Base-by-base conservation (phyloP, 2,888 invertebrate genomes). In the Spialia ferax region DNA sequence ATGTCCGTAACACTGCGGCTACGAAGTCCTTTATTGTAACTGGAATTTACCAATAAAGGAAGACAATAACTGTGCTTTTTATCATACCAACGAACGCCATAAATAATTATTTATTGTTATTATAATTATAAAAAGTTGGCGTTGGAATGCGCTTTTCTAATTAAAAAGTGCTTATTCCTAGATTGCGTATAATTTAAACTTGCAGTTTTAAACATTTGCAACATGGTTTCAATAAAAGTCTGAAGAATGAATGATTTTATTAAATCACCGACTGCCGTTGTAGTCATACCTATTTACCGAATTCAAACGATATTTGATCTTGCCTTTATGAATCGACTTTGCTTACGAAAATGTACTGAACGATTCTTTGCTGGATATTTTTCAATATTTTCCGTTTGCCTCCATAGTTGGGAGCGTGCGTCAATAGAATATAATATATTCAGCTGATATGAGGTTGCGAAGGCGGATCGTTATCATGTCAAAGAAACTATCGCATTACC, bases 401-500 rank as follows among this genome's bases (percentile, higher is more conserved):
- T 59, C 71, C 74, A 76, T 70, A 76, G 74, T 74, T 71, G 32
- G 71, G 69, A 73, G 74, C 73, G 77, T 77, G 78, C 79, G 79
- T 81, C 85, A 81, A 82, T 85, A 82, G 74, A 83, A 83, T 83
- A 85, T 88, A 85, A 91, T 91, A 81, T 90, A 90, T 90, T 88
- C 89, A 82, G 83, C 82, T 79, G 85, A 85, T 86, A 85, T 86
- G 82, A 85, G 83, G 77, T 68, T 70, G 79, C 75, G 78, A 80
- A 80, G 84, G 81, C 83, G 79, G 81, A 78, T 91, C 89, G 91
- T 92, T 92, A 91, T 87, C 92, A 92, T 91, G 86, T 93, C 92
- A 92, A 92, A 92, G 92, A 89, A 91, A 88, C 91, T 91, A 91
- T 92, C 90, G 85, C 79, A 83, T 91, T 89, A 88, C 89, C 77